Conservation (phyloP, 2,113 vertebrate species). For the Serinus canaria region DNA sequence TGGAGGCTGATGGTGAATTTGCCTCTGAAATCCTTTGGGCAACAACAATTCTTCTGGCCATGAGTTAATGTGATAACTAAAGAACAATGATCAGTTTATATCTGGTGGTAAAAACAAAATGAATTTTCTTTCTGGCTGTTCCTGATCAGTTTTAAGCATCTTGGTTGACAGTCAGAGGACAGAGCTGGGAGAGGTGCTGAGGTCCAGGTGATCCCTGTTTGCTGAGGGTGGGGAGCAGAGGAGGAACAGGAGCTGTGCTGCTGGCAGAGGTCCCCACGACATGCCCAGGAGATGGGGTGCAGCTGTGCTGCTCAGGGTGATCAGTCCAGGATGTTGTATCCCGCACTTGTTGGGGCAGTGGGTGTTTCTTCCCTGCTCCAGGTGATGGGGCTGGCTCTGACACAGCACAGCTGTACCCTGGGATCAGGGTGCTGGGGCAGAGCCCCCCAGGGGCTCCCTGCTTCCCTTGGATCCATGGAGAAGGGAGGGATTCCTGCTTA, state of each 20-base stretch:
- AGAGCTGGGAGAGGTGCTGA: background rate
- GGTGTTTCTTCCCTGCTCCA: background rate
- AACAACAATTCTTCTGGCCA: background rate
- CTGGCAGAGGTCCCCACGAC: background rate
- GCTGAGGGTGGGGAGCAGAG: background rate
- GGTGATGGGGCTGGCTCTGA: background rate
- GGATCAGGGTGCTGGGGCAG: background rate
- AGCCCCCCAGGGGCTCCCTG: background rate
- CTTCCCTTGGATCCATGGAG: background rate
- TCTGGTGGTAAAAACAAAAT: background rate
- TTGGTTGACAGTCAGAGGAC: background rate
- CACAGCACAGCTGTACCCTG: accelerated
- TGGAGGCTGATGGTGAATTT: background rate
- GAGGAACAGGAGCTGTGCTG: background rate
- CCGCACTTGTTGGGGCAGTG: accelerated
- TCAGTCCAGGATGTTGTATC: background rate
- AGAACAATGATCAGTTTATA: background rate
- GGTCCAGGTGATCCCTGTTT: background rate
- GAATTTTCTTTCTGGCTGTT: background rate
- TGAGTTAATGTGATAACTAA: background rate
- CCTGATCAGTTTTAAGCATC: background rate
- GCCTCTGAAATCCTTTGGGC: background rate
- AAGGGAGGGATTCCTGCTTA: background rate
- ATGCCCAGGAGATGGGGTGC: background rate
- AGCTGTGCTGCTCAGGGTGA: background rate